phyloP scores from a whole-genome alignment of 2,113 vertebrate species.

The Serranochromis macrocephalus region DNA sequence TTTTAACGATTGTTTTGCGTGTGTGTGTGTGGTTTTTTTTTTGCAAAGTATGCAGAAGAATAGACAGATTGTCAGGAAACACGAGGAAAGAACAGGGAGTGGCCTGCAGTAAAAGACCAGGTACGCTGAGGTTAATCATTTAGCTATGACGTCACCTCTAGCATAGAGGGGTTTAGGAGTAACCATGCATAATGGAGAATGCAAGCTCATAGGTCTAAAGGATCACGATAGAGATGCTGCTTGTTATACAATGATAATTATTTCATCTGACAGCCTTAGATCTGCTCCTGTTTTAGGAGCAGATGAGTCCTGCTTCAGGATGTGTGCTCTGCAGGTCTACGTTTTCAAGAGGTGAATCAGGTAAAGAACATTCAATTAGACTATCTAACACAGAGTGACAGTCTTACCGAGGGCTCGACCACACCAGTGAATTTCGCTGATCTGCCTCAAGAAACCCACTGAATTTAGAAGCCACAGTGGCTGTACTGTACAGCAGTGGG shows the following conservation, averaged over 20 bases:
- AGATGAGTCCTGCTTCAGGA: background rate
- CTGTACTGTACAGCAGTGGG: background rate
- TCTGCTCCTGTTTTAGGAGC: background rate
- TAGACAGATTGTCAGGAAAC: background rate
- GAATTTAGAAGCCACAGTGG: conserved; percentile 20
- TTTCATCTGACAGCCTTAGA: conserved; percentile 37
- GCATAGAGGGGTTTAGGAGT: conserved; percentile 13
- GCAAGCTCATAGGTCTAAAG: background rate
- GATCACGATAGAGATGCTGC: conserved; percentile 5
- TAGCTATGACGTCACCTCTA: background rate
- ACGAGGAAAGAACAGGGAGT: background rate
- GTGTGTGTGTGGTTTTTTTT: accelerated
- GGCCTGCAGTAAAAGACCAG: background rate
- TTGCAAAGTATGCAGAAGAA: background rate
- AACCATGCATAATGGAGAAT: conserved; percentile 3
- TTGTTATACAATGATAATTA: conserved; percentile 39
- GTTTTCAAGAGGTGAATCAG: background rate
- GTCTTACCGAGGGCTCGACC: background rate
- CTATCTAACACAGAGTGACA: background rate
- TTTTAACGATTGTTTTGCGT: background rate
- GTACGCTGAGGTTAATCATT: background rate
- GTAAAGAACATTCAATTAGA: background rate
- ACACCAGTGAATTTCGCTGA: background rate
- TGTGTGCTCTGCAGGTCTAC: background rate
- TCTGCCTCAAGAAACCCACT: background rate